Conservation (phyloP, 1,140 invertebrate species). For the Diorhabda carinulata region DNA sequence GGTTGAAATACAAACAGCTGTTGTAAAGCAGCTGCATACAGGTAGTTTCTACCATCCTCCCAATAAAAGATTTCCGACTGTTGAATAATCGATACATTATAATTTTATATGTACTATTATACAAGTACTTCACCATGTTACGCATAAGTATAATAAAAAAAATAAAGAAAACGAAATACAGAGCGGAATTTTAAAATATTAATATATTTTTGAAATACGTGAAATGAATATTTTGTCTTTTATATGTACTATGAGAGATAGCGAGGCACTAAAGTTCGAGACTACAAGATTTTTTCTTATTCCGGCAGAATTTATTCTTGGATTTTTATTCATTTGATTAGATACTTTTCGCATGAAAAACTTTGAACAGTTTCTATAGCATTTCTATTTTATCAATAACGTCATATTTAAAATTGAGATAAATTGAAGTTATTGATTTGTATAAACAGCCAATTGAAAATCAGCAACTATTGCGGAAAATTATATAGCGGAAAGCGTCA, state of each 20-base stretch:
- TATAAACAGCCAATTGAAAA: no score
- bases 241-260: neutral
- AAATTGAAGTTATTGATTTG: no score
- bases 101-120: neutral
- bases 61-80: neutral
- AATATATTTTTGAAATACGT: neutral
- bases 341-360: no score
- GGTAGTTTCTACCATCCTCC: constrained; percentile 1
- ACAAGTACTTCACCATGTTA: neutral
- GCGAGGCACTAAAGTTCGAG: no score
- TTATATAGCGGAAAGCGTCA: no score
- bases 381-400: no score
- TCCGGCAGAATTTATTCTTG: no score
- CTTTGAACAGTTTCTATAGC: no score
- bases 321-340: no score
- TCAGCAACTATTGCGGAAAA: no score
- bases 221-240: neutral
- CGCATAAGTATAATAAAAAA: neutral
- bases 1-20: constrained; percentile 2
- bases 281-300: no score
- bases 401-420: no score
- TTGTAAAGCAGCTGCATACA: constrained; percentile 2
- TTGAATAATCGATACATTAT: neutral
- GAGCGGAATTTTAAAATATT: neutral
- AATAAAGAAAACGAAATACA: neutral